Evolutionary conservation across 2,113 vertebrate species (phyloP), one percentile per base, ranked within the genome.

Genomic region (Phrynosoma blainvillii): DNA sequence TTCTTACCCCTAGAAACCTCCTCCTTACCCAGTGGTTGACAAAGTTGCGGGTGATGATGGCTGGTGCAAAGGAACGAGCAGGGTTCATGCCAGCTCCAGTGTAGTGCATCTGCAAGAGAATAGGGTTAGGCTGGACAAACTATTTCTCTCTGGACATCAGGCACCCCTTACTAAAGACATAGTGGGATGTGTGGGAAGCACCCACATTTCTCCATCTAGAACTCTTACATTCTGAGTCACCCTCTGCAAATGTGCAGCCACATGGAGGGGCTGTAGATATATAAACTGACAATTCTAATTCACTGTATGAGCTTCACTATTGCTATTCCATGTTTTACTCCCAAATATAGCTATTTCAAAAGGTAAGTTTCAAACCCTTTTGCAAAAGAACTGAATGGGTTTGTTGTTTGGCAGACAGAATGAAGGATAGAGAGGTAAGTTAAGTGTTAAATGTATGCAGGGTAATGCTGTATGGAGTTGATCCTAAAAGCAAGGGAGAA

Each of bases 11-110:
- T 21, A 83, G 4, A 70, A 66, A 82, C 27, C 42, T 13, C 52
- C 85, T 84, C 71, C 96, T 98, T 96, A 99, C 98, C 98, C 98
- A 99, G 95, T 98, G 98, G 96, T 99, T 98, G 95, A 96, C 87
- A 94, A 99, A 99, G 96, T 98, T 98, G 94, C 98, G 97, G 93
- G 98, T 98, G 91, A 99, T 97, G 91, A 98, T 95, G 18, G 98
- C 98, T 32, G 98, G 98, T 83, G 98, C 98, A 27, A 99, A 99
- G 92, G 98, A 98, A 70, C 98, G 97, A 4, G 98, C 98, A 5
- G 98, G 98, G 93, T 99, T 99, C 98, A 99, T 99, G 66, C 98
- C 96, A 90, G 98, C 97, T 1, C 98, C 98, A 1, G 98, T 99
- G 92, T 98, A 99, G 94, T 98, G 98, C 92, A 99, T 98, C 98